Evolutionary conservation across 2,888 invertebrate species (phyloP).

Genomic region (Agrochola circellaris): DNA sequence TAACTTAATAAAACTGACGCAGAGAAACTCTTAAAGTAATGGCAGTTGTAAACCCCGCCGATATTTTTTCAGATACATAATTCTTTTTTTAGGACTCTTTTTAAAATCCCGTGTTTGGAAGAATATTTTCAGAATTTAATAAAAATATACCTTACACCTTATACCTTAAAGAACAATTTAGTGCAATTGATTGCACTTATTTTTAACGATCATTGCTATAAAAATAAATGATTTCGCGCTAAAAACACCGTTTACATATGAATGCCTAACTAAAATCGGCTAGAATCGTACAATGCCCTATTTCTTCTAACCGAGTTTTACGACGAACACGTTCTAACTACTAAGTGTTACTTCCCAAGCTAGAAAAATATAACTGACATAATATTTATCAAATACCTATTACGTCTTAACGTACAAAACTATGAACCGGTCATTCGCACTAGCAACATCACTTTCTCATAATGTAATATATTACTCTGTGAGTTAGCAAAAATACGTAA

Average conservation of each 20-base stretch:
- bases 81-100: too few relatives aligned
- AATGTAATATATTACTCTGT: constrained; percentile 8
- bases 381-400: constrained; percentile 30
- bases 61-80: too few relatives aligned
- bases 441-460: constrained; percentile 48
- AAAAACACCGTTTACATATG: not conserved
- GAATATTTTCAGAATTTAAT: not conserved
- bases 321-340: not conserved
- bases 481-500: constrained; percentile 40
- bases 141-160: not conserved
- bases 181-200: not conserved
- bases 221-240: not conserved
- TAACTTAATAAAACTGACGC: too few relatives aligned
- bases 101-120: not conserved
- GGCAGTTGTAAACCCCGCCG: too few relatives aligned
- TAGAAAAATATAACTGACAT: constrained; percentile 30
- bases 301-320: not conserved
- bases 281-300: not conserved
- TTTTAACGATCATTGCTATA: not conserved
- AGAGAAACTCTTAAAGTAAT: too few relatives aligned
- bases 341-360: constrained; percentile 4
- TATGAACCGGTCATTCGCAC: constrained; percentile 51
- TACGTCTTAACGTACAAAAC: constrained; percentile 30
- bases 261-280: not conserved
- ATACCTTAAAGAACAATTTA: not conserved